Evolutionary conservation across 92 coral and sea anemone species (phyloP).

Genomic region (Meandrina meandrites): DNA sequence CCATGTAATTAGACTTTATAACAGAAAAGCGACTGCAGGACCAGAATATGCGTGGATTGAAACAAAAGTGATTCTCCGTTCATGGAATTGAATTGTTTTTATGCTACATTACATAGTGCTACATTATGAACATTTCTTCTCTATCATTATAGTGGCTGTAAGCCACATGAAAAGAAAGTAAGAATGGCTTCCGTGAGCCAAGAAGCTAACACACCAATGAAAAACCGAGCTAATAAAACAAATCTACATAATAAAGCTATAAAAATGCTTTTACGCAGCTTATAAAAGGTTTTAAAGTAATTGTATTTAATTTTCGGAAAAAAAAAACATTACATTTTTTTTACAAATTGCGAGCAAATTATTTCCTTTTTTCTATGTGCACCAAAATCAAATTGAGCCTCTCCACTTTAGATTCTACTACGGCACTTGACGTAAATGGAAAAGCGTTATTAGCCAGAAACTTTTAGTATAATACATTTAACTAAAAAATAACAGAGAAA

Average conservation of each 20-base stretch:
- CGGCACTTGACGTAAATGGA: neutral
- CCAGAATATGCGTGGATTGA: neutral
- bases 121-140: too few relatives aligned
- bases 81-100: neutral
- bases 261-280: neutral
- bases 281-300: neutral
- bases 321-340: neutral
- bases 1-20: neutral
- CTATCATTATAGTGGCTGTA: too few relatives aligned
- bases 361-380: too few relatives aligned
- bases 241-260: neutral
- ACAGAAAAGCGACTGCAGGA: neutral
- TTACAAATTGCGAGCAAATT: too few relatives aligned
- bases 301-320: too few relatives aligned
- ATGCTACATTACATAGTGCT: too few relatives aligned
- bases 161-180: too few relatives aligned
- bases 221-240: neutral
- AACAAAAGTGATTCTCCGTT: neutral
- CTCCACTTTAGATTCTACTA: neutral
- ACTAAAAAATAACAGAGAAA: too few relatives aligned
- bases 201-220: neutral
- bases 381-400: neutral
- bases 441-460: neutral
- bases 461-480: too few relatives aligned
- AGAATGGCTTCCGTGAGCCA: neutral